Base-by-base conservation (phyloP, 2,888 invertebrate genomes). In the Fabriciana adippe region DNA sequence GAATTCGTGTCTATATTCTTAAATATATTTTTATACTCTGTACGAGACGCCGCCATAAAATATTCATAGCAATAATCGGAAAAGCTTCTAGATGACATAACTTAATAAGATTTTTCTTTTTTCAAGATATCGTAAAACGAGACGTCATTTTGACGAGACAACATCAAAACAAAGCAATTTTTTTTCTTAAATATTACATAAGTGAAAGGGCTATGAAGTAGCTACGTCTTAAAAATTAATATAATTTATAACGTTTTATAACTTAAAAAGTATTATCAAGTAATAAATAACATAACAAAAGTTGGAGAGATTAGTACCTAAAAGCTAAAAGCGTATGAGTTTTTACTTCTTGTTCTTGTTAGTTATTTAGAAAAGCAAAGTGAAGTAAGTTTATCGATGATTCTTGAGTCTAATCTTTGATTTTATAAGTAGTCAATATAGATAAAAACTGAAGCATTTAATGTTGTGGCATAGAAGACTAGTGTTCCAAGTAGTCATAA, bases 41-140 rank as follows among this genome's bases (percentile, higher is more conserved):
- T 15, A 18, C 18, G 18, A 61, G 16, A 47, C 21, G 56, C 55
- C 14, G 26, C 15, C 55, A 68, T 68, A 68, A 68, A 65, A 68
- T 65, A 65, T 68, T 65, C 55, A 65, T 55, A 13, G 16, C 65
- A 65, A 65, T 68, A 55, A 68, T 56, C 60, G 61, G 60, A 51
- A 65, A 61, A 65, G 65, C 65, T 61, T 50, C 31, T 57, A 48
- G 56, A n/a, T 54, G 63, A 54, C 57, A 45, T 48, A 53, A 53
- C 56, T 54, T 67, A 59, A 67, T 56, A 61, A 53, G 48, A 62
- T 45, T 31, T 66, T 55, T 66, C 21, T 62, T 45, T 31, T 66
- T 50, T 66, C 21, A 55, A 55, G 47, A 66, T 64, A 21, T 65
- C 62, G 26, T 62, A 67, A 56, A 62, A 62, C 35, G 51, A 18